Percentiles rank a stretch among this genome's conserved stretches.
These are phyloP conservation scores for Halcyon chelicuti DNA, from an alignment of 2,797 vertebrate species.

Conservation along the genomic window DNA sequence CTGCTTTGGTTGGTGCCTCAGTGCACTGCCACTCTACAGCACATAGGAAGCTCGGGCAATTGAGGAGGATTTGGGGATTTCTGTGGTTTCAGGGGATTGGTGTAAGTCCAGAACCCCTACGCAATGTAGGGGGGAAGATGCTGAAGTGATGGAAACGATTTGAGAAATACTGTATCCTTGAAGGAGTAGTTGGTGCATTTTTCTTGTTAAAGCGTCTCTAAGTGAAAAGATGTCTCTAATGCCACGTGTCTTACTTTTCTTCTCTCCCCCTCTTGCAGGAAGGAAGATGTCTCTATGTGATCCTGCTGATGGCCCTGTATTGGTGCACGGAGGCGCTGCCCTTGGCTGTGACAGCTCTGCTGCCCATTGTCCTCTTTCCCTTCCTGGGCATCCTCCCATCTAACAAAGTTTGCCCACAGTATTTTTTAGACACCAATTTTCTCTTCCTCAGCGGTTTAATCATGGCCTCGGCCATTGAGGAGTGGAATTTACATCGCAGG, in stretches of 20 bases:
- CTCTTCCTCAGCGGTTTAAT: conserved; percentile 95
- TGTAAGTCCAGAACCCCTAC: not conserved
- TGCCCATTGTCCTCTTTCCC: conserved; percentile 94
- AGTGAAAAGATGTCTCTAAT: not conserved
- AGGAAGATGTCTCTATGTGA: conserved; percentile 94
- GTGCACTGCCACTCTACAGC: not conserved
- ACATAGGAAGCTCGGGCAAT: accelerated
- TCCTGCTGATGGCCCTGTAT: conserved; percentile 92
- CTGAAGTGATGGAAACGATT: not conserved
- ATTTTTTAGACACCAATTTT: conserved; percentile 97
- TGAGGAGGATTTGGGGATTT: not conserved
- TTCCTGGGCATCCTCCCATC: conserved; percentile 92
- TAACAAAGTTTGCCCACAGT: conserved; percentile 91
- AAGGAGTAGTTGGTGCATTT: not conserved
- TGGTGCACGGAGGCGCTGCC: conserved; percentile 98
- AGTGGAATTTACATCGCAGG: conserved; percentile 95
- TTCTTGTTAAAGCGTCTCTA: not conserved
- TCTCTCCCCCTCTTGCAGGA: conserved; percentile 81
- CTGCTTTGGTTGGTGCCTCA: not conserved
- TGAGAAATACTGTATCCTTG: not conserved
- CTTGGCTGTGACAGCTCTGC: conserved; percentile 91
- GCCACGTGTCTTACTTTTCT: not conserved
- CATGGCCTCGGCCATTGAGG: conserved; percentile 95
- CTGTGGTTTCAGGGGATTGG: not conserved
- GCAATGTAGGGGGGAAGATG: too few relatives aligned